A percentile compares a stretch with the other conserved stretches of the same genome.
Evolutionary conservation across 1,140 invertebrate species (phyloP).

Genomic region (Aphaenogaster ashmeadi): DNA sequence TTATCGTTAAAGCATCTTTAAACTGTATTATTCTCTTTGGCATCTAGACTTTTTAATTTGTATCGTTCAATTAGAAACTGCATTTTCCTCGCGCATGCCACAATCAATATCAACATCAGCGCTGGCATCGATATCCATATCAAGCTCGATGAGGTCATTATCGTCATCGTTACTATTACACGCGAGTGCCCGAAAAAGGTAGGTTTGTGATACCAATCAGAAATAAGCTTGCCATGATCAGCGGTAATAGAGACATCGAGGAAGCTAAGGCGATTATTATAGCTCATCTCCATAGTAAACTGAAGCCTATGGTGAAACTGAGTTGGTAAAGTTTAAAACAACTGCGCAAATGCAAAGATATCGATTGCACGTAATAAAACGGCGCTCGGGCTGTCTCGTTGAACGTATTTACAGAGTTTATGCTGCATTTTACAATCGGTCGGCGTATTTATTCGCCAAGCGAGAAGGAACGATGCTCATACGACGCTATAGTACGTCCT

Average conservation of each 20-base stretch:
- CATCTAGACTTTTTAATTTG: constrained; percentile 51
- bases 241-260: too few species aligned
- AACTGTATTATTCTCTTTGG: not conserved
- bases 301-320: too few species aligned
- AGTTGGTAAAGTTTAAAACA: not conserved
- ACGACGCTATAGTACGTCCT: constrained; percentile 70
- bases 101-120: constrained; percentile 24
- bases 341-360: constrained; percentile 56
- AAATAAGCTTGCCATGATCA: too few species aligned
- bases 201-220: too few species aligned
- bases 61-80: constrained; percentile 20
- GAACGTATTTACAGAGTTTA: constrained; percentile 43
- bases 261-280: too few species aligned
- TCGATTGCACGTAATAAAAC: constrained; percentile 46
- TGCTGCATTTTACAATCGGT: constrained; percentile 55
- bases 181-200: not conserved
- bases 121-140: constrained; percentile 39
- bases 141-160: constrained; percentile 51
- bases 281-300: too few species aligned
- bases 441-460: constrained; percentile 49
- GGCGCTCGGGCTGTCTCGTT: constrained; percentile 7
- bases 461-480: constrained; percentile 37
- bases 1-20: not conserved
- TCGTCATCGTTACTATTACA: constrained; percentile 48
- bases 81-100: constrained; percentile 39